Evolutionary conservation across 2,888 invertebrate species (phyloP), one percentile per base, ranked within the genome.

Genomic region (Meliscaeva auricollis): DNA sequence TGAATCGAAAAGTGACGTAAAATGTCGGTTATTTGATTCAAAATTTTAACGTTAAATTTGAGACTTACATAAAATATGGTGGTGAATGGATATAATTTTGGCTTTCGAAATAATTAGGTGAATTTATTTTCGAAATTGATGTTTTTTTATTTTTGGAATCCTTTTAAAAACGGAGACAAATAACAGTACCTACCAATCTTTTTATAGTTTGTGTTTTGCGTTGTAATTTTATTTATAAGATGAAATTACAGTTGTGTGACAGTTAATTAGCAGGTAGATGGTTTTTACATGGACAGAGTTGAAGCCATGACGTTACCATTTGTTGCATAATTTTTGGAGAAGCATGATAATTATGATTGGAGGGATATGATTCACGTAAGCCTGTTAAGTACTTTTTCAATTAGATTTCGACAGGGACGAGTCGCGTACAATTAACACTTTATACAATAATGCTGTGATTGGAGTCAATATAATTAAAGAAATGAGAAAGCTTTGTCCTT

Each of bases 1-100:
- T 50, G 6, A n/a, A 38, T 22, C 22, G 41, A 60, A 60, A 26
- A 15, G 15, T 60, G 60, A 60, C 60, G 60, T 9, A 60, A 44
- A 22, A 60, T 58, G 7, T 20, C 6, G 17, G 13, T 8, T 5
- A 3, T 13, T 58, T 13, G n/a, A 13, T 20, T 13, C 17, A 15
- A 41, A n/a, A 26, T 9, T 15, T 41, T 8, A 26, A 22, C 41
- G 41, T 44, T 41, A 41, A 26, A 11, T 22, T 7, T 4, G 41
- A n/a, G 13, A 41, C 30, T 54, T 5, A n/a, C n/a, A 41, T n/a
- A 41, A 15, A 0, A 13, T 2, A 1, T 4, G 2, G n/a, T n/a
- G n/a, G n/a, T n/a, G n/a, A n/a, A 13, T 11, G 1, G 0, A 20
- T 22, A 41, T 20, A 26, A 22, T 41, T 41, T 6, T 26, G 13